Conservation (phyloP, 23 tunicate species). For the Trididemnum clinides region DNA sequence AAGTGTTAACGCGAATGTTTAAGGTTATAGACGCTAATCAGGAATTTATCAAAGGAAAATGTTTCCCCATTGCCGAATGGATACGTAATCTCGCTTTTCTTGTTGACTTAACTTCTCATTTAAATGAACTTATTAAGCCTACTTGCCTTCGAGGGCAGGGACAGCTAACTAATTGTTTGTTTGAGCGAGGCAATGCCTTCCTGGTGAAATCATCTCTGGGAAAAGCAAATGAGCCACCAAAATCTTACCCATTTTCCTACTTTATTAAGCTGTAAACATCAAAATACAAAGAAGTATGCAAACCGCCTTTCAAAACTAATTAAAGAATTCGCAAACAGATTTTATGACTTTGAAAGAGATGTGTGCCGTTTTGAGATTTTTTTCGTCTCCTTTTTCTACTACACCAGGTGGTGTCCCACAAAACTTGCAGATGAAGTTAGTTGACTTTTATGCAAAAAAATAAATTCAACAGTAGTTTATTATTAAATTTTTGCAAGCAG, state of each 20-base stretch:
- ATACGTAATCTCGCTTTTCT: slow-evolving; percentile 24
- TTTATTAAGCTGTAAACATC: slow-evolving; percentile 34
- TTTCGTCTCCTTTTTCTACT: slow-evolving; percentile 12
- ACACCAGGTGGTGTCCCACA: not conserved
- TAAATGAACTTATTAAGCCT: slow-evolving; percentile 28
- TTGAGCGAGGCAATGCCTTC: slow-evolving; percentile 50
- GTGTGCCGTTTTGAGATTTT: not conserved
- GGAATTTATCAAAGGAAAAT: not conserved
- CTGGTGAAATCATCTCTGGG: slow-evolving; percentile 44
- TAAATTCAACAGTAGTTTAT: not conserved
- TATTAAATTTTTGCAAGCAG: not conserved
- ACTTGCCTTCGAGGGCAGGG: slow-evolving; percentile 4
- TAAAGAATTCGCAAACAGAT: slow-evolving; percentile 13
- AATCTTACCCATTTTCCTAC: slow-evolving; percentile 62
- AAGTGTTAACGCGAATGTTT: no score
- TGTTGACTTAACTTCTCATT: slow-evolving; percentile 31
- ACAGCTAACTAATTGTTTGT: slow-evolving; percentile 5
- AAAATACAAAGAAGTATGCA: not conserved
- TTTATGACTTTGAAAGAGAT: not conserved
- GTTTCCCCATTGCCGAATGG: not conserved
- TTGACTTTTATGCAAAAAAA: not conserved
- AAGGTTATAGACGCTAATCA: no score
- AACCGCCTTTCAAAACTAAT: not conserved
- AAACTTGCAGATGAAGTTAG: slow-evolving; percentile 20
- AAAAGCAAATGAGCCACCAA: slow-evolving; percentile 43